Conservation (phyloP, 1,140 invertebrate genomes). For the Theocolax elegans region DNA sequence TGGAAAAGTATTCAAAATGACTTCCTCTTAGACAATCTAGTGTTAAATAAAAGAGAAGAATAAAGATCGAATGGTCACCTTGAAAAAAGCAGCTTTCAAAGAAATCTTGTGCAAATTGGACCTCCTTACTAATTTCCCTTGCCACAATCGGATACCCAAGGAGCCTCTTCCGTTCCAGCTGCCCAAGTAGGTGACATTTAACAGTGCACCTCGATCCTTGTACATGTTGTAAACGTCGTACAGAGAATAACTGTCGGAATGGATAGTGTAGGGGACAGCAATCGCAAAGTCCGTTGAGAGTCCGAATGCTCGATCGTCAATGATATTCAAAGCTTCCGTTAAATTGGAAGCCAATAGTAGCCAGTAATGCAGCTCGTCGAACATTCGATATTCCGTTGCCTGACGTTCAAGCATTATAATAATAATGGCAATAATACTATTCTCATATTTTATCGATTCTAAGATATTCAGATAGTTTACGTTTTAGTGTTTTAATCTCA, state of each 20-base stretch:
- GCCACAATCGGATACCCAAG: not conserved
- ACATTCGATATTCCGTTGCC: constrained; percentile 29
- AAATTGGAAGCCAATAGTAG: constrained; percentile 13
- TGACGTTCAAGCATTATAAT: too few relatives aligned
- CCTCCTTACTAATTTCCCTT: constrained; percentile 12
- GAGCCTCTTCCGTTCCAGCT: not conserved
- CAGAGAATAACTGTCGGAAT: not conserved
- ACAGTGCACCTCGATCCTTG: not conserved
- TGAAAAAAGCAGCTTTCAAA: constrained; percentile 1
- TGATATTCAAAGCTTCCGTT: not conserved
- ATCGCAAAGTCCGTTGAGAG: constrained; percentile 24
- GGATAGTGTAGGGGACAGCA: not conserved
- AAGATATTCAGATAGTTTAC: too few relatives aligned
- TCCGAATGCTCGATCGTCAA: constrained; percentile 16
- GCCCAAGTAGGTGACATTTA: not conserved
- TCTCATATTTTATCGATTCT: too few relatives aligned
- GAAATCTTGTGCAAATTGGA: constrained; percentile 8
- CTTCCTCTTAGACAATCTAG: not conserved
- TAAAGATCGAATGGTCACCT: not conserved
- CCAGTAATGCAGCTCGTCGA: constrained; percentile 25
- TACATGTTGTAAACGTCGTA: constrained; percentile 26
- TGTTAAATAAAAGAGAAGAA: too few relatives aligned
- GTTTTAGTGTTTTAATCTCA: too few relatives aligned
- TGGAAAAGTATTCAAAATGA: not conserved
- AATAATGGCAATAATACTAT: too few relatives aligned